Conservation (phyloP, 92 coral and sea anemone species). For the Desmophyllum pertusum region DNA sequence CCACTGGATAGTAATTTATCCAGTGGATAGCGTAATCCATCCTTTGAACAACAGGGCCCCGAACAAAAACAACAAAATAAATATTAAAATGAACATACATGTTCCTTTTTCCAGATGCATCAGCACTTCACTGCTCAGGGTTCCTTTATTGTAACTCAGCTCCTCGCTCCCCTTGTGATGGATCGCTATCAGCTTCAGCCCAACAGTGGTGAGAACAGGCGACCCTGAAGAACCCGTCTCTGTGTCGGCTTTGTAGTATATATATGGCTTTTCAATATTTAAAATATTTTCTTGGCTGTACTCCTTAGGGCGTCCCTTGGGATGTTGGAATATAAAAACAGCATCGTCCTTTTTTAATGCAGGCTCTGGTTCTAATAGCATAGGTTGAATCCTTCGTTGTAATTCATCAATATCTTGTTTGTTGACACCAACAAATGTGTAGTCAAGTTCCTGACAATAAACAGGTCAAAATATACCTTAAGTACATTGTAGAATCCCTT, state of each 20-base stretch:
- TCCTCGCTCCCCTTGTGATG: conserved; percentile 92
- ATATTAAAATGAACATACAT: conserved; percentile 61
- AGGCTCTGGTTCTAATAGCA: conserved; percentile 69
- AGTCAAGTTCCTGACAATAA: conserved; percentile 78
- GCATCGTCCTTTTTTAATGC: conserved; percentile 64
- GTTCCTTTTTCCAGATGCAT: conserved; percentile 77
- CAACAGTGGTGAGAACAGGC: conserved; percentile 75
- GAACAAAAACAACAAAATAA: background rate
- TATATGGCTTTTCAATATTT: conserved; percentile 69
- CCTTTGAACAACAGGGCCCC: background rate
- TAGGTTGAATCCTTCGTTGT: conserved; percentile 63
- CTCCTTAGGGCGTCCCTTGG: conserved; percentile 85
- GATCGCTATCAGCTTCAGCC: conserved; percentile 70
- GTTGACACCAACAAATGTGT: conserved; percentile 81
- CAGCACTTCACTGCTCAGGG: conserved; percentile 84
- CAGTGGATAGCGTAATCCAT: background rate
- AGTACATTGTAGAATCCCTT: background rate
- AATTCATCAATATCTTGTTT: conserved; percentile 63
- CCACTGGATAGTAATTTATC: too few relatives aligned
- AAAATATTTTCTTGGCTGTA: conserved; percentile 77
- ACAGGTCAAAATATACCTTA: background rate
- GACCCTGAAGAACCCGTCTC: conserved; percentile 96
- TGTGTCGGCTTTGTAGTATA: conserved; percentile 90
- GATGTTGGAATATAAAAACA: conserved; percentile 87
- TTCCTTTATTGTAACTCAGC: conserved; percentile 82